phyloP scores from a whole-genome alignment of 1,140 invertebrate genomes.

The Calephelis nemesis region DNA sequence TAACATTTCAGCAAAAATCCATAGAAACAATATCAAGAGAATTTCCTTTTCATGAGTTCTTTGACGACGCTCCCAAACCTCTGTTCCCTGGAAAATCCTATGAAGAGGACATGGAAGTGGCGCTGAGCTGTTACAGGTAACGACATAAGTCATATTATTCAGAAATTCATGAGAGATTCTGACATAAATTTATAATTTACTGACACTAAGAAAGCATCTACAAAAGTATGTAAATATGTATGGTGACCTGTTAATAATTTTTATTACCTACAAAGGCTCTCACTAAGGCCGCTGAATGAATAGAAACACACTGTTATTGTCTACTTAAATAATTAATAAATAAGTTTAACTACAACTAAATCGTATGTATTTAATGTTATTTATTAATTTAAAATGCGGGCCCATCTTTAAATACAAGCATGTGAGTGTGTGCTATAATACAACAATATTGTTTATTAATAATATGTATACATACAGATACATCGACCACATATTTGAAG shows the following conservation, averaged over 20 bases:
- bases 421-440: too few species aligned
- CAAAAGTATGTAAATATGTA: too few species aligned
- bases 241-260: too few species aligned
- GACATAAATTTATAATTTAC: too few species aligned
- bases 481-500: slow-evolving; percentile 96
- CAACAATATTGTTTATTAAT: too few species aligned
- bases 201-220: too few species aligned
- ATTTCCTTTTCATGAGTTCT: slow-evolving; percentile 96
- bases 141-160: too few species aligned
- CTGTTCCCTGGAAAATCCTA: slow-evolving; percentile 90
- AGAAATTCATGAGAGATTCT: too few species aligned
- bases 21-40: slow-evolving; percentile 81
- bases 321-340: too few species aligned
- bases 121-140: slow-evolving; percentile 93
- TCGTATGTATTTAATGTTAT: not conserved
- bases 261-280: too few species aligned
- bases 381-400: too few species aligned
- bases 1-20: slow-evolving; percentile 46
- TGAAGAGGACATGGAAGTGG: slow-evolving; percentile 94
- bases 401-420: too few species aligned
- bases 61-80: slow-evolving; percentile 95
- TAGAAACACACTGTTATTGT: not conserved
- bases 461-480: slow-evolving; percentile 81
- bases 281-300: not conserved
- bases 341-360: not conserved